Conservation (phyloP, 2,888 invertebrate species). For the Oxyteleia sp. region DNA sequence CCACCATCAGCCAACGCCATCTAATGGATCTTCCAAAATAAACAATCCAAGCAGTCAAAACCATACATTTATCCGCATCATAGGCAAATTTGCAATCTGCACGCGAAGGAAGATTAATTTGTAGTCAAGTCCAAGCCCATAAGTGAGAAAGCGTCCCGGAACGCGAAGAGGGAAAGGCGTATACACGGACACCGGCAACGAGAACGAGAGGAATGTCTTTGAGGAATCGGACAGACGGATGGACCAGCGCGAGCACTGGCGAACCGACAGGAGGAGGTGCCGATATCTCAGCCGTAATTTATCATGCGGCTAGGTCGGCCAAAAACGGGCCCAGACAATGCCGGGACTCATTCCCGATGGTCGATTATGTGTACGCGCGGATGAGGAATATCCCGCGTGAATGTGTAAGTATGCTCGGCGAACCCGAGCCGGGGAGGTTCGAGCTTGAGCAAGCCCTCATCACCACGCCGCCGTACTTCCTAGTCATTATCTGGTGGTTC, state of each 20-base stretch:
- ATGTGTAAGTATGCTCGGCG: constrained; percentile 59
- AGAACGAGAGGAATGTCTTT: constrained; percentile 73
- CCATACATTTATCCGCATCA: constrained; percentile 43
- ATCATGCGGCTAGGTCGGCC: constrained; percentile 80
- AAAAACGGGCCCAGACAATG: constrained; percentile 63
- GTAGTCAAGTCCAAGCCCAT: constrained; percentile 28
- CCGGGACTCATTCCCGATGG: constrained; percentile 57
- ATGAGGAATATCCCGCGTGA: constrained; percentile 35
- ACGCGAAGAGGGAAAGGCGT: constrained; percentile 44
- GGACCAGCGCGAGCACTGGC: constrained; percentile 75
- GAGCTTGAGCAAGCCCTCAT: constrained; percentile 80
- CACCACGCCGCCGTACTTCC: constrained; percentile 84
- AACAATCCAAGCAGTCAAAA: constrained; percentile 23
- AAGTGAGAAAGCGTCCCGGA: constrained; percentile 49
- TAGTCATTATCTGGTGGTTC: constrained; percentile 84
- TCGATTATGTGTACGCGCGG: constrained; percentile 52
- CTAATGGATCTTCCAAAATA: constrained; percentile 24
- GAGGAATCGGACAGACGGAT: constrained; percentile 69
- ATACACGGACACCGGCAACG: constrained; percentile 21
- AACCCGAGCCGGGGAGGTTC: constrained; percentile 14
- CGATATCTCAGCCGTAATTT: constrained; percentile 85
- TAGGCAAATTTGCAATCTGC: constrained; percentile 64
- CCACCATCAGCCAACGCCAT: neutral
- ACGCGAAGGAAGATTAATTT: constrained; percentile 66
- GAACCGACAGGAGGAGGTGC: constrained; percentile 84